Evolutionary conservation across 2,888 invertebrate genomes (phyloP).

Genomic region (Urechis unicinctus): DNA sequence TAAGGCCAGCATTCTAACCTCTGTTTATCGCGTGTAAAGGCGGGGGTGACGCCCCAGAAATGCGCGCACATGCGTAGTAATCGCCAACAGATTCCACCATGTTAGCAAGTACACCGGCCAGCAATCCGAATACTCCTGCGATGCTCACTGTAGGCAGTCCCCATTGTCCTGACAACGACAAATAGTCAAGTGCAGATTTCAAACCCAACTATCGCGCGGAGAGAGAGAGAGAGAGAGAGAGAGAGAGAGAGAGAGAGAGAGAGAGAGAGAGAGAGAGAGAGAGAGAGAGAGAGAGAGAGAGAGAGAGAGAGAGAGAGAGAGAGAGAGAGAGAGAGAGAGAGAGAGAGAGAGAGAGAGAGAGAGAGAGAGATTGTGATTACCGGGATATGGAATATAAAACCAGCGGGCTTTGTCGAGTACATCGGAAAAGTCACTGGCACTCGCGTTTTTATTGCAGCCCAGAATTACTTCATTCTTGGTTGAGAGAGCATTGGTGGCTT

Average conservation of each 20-base stretch:
- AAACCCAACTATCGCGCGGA: too few species aligned
- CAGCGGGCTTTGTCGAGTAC: slow-evolving; percentile 25
- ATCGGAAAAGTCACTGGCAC: too few species aligned
- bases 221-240: neutral
- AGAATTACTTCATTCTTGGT: slow-evolving; percentile 27
- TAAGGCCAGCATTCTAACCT: slow-evolving; percentile 23
- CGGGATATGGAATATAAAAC: slow-evolving; percentile 57
- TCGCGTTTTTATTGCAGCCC: neutral
- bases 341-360: slow-evolving; percentile 1
- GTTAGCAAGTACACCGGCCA: slow-evolving; percentile 40
- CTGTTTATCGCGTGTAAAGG: slow-evolving; percentile 82
- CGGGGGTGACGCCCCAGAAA: slow-evolving; percentile 69
- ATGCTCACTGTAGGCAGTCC: slow-evolving; percentile 39
- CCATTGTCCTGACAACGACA: slow-evolving; percentile 54
- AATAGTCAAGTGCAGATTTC: slow-evolving; percentile 58
- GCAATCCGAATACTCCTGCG: slow-evolving; percentile 39
- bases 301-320: slow-evolving; percentile 3
- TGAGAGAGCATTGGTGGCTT: slow-evolving; percentile 45
- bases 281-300: slow-evolving; percentile 1
- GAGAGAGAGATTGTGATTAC: neutral
- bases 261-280: neutral
- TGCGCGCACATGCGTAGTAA: slow-evolving; percentile 75
- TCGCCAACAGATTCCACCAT: slow-evolving; percentile 63
- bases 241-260: slow-evolving; percentile 1
- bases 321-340: slow-evolving; percentile 3